phyloP scores from a whole-genome alignment of 2,797 vertebrate species.

The Synaphobranchus kaupii region DNA sequence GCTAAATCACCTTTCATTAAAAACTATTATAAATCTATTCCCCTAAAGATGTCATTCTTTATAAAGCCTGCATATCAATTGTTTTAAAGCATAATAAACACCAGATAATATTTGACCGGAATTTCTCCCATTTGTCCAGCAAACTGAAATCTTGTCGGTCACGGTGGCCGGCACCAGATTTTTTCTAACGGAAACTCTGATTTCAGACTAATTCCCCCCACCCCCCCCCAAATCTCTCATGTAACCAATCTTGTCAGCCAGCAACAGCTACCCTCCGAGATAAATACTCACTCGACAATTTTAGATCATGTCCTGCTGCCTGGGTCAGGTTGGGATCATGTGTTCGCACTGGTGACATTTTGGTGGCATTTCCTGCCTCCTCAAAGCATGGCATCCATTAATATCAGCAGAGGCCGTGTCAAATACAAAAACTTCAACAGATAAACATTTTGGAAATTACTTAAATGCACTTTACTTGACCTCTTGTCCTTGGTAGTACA shows the following conservation, averaged over 20 bases:
- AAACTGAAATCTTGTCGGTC: too few species aligned
- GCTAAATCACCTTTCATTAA: too few species aligned
- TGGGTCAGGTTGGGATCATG: background rate
- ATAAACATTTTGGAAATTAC: background rate
- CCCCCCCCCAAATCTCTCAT: background rate
- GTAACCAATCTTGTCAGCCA: background rate
- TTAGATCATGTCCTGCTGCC: background rate
- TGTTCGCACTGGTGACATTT: slow-evolving; percentile 10
- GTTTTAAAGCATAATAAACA: too few species aligned
- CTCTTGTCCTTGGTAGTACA: background rate
- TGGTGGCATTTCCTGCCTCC: slow-evolving; percentile 14
- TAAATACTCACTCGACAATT: background rate
- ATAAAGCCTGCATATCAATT: too few species aligned
- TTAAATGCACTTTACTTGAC: background rate
- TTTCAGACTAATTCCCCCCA: background rate
- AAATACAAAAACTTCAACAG: background rate
- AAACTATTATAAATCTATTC: too few species aligned
- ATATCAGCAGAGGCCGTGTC: slow-evolving; percentile 1
- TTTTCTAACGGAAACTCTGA: too few species aligned
- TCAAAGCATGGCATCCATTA: background rate
- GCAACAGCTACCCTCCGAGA: too few species aligned
- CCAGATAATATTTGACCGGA: too few species aligned
- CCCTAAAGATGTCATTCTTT: too few species aligned
- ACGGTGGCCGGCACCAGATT: too few species aligned
- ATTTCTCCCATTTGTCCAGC: too few species aligned